phyloP scores from a whole-genome alignment of 2,797 vertebrate genomes.

The Catamblyrhynchus diadema region DNA sequence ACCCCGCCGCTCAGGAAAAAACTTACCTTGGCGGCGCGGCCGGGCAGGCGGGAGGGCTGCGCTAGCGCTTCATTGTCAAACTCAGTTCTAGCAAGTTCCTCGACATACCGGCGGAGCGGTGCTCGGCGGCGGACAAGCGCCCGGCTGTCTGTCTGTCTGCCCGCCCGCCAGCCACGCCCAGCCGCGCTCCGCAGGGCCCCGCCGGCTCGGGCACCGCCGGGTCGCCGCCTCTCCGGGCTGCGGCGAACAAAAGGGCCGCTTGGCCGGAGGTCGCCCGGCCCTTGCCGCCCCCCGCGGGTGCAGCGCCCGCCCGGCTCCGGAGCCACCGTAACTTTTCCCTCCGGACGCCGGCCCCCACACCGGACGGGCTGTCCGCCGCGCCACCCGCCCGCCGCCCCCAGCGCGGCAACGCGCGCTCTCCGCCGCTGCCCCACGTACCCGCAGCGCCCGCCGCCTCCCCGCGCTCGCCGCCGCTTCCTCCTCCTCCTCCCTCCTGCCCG shows the following conservation, averaged over 20 bases:
- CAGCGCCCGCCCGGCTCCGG: background rate
- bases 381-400: background rate
- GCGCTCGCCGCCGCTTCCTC: background rate
- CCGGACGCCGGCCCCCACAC: background rate
- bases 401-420: background rate
- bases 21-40: conserved; percentile 13
- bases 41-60: background rate
- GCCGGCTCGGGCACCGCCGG: background rate
- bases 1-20: background rate
- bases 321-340: conserved; percentile 35
- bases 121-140: conserved; percentile 1
- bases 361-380: background rate
- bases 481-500: background rate
- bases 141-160: background rate
- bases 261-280: background rate
- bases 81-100: conserved; percentile 67
- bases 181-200: conserved; percentile 38
- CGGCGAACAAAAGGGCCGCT: conserved; percentile 43
- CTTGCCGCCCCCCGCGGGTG: background rate
- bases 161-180: conserved; percentile 35
- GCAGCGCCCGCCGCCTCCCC: background rate
- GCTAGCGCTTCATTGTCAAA: conserved; percentile 49
- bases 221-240: conserved; percentile 9
- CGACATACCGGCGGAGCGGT: conserved; percentile 21
- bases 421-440: background rate